phyloP scores from a whole-genome alignment of 2,888 invertebrate species.

The Lepeophtheirus nordmannii region DNA sequence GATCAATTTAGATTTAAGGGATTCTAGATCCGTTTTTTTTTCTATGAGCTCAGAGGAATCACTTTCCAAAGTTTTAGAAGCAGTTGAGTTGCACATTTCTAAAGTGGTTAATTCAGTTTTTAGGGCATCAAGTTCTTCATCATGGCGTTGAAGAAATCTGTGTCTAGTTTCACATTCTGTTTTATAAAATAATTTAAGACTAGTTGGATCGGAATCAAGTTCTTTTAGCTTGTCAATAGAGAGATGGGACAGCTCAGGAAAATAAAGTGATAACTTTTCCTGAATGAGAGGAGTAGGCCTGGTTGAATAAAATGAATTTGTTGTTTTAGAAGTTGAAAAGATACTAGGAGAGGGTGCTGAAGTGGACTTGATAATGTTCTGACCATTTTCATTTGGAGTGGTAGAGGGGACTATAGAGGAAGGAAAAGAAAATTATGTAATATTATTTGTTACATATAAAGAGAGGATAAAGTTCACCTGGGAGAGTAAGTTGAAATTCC shows the following conservation, averaged over 20 bases:
- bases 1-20: neutral
- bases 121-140: neutral
- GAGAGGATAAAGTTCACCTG: neutral
- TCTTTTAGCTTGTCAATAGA: neutral
- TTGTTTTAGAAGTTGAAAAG: too few relatives aligned
- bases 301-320: too few relatives aligned
- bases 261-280: neutral
- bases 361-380: too few relatives aligned
- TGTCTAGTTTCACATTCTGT: neutral
- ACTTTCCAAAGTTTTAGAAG: neutral
- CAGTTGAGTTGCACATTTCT: neutral
- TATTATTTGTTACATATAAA: too few relatives aligned
- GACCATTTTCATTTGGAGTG: neutral
- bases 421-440: neutral
- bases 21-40: neutral
- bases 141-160: neutral
- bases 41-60: neutral
- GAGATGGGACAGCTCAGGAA: neutral
- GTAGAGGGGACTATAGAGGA: neutral
- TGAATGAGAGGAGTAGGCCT: too few relatives aligned
- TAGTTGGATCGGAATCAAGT: neutral
- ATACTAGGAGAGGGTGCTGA: too few relatives aligned
- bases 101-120: neutral
- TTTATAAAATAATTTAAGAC: neutral
- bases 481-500: conserved; percentile 52